Evolutionary conservation across 2,888 invertebrate species (phyloP), one percentile per base, ranked within the genome.

Genomic region (Drosophila robusta): DNA sequence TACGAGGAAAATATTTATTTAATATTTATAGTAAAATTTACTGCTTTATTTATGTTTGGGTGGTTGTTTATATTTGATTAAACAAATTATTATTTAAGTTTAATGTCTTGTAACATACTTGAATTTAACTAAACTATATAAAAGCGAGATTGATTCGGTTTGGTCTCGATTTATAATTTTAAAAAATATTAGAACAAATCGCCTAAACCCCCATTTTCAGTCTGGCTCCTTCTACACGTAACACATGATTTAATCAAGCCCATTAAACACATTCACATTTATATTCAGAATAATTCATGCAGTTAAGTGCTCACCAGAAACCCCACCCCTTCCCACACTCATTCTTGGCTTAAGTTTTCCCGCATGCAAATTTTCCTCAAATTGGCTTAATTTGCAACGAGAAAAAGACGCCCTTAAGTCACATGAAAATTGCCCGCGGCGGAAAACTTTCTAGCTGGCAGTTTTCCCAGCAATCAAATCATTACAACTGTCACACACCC

Each of bases 401-500:
- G 34, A 34, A 34, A 32, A 34, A 34, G 11, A 58, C 67, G 69
- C 64, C 69, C 80, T 71, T 64, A 61, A 75, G 55, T 56, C 66
- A 72, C 49, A 54, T 45, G 45, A 16, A 69, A 70, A 70, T 58
- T 47, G 70, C 83, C 67, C 16, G 22, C 11, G 61, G 83, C 73
- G 39, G 47, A 45, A 55, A 51, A 75, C 49, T 61, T 82, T 71
- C 51, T 44, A 14, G 29, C 57, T 58, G 24, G 32, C 51, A 74
- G 49, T 69, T 80, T 85, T 67, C 70, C 87, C 71, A 79, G 67
- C 87, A 81, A 87, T 87, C 89, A 82, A 85, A 69, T 82, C 77
- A 64, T 67, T 67, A 73, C 68, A 22, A 44, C 70, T 57, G 62
- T 66, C 66, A 56, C 56, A 64, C 62, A 75, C 70, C 52, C 52